phyloP scores from a whole-genome alignment of 2,113 vertebrate species.

The Apodemus sylvaticus region DNA sequence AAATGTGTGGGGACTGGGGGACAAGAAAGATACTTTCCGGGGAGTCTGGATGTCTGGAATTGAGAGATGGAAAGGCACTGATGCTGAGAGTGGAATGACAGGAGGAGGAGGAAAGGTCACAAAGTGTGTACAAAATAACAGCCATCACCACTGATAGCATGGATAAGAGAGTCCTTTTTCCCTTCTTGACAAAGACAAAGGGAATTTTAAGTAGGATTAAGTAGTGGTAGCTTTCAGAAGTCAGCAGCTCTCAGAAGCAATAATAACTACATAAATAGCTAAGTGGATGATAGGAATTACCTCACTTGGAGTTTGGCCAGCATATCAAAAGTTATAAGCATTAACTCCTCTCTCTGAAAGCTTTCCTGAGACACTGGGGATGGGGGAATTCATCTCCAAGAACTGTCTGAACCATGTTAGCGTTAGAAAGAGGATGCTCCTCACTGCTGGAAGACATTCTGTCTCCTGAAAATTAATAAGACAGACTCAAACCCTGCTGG shows the following conservation, averaged over 20 bases:
- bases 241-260: constrained; percentile 71
- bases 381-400: constrained; percentile 26
- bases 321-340: constrained; percentile 68
- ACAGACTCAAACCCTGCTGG: constrained; percentile 37
- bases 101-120: not conserved
- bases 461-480: constrained; percentile 46
- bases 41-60: not conserved
- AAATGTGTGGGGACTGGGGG: not conserved
- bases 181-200: constrained; percentile 72
- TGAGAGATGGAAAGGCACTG: not conserved
- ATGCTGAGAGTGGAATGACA: not conserved
- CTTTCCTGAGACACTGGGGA: constrained; percentile 58
- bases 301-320: constrained; percentile 72
- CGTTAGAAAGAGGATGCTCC: constrained; percentile 44
- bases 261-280: constrained; percentile 76
- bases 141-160: constrained; percentile 46
- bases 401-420: constrained; percentile 43
- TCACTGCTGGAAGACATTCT: constrained; percentile 58
- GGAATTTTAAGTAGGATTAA: constrained; percentile 81
- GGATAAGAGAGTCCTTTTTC: constrained; percentile 47
- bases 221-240: constrained; percentile 73
- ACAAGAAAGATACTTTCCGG: not conserved
- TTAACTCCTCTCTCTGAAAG: constrained; percentile 69
- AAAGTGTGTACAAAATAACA: constrained; percentile 49
- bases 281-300: constrained; percentile 70